Percentiles rank a stretch among this genome's conserved stretches.
Conservation (phyloP, 2,113 vertebrate genomes). For the Chrysemys picta region DNA sequence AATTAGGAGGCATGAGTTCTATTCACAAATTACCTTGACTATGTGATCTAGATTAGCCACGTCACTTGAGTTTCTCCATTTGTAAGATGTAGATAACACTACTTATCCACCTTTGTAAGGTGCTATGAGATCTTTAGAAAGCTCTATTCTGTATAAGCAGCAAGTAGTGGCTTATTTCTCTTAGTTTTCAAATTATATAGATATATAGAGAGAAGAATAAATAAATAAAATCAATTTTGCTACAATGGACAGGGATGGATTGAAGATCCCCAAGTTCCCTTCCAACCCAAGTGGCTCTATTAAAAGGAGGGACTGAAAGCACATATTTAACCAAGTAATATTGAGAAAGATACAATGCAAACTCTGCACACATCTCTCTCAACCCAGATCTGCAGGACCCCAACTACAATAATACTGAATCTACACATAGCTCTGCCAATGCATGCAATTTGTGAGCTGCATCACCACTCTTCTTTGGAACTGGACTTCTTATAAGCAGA, state of each 20-base stretch:
- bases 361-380: background rate
- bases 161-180: background rate
- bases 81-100: background rate
- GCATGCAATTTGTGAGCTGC: background rate
- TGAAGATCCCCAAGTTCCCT: background rate
- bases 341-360: background rate
- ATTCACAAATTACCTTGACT: background rate
- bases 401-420: fast-evolving
- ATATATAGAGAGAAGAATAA: background rate
- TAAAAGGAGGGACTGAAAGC: background rate
- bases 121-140: background rate
- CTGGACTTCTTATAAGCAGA: background rate
- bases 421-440: background rate
- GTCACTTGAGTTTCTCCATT: background rate
- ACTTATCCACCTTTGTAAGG: background rate
- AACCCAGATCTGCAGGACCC: background rate
- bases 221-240: background rate
- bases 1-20: background rate
- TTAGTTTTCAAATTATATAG: background rate
- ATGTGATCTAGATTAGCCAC: fast-evolving
- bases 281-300: background rate
- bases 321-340: background rate
- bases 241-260: background rate
- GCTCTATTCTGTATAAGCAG: fast-evolving
- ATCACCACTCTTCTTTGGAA: fast-evolving